These are phyloP conservation scores for Pelecanus crispus DNA, from an alignment of 2,113 vertebrate genomes.

Conservation along the genomic window DNA sequence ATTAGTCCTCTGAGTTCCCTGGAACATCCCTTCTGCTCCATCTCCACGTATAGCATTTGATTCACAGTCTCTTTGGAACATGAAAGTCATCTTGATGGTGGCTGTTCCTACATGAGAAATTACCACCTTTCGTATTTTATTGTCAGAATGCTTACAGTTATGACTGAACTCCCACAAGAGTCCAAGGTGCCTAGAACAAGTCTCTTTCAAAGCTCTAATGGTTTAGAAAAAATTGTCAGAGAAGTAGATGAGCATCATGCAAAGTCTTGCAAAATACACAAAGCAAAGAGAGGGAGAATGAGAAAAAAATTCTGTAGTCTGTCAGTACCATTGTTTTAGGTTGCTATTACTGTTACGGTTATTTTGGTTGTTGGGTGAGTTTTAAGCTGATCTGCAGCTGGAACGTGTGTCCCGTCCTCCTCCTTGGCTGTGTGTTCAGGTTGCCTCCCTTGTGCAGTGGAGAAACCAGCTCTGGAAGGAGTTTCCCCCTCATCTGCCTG, in stretches of 20 bases:
- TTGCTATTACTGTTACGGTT: neutral
- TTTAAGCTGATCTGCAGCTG: neutral
- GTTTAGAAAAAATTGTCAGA: neutral
- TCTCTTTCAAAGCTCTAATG: neutral
- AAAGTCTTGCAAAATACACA: neutral
- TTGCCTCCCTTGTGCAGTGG: neutral
- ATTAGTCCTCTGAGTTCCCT: neutral
- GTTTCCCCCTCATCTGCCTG: neutral
- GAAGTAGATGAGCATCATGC: neutral
- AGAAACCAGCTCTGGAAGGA: neutral
- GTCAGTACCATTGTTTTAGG: neutral
- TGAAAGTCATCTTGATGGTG: neutral
- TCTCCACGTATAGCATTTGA: neutral
- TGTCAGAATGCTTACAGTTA: neutral
- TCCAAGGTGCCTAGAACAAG: neutral
- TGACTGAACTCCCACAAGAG: neutral
- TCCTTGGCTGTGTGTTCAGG: neutral
- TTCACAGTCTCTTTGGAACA: neutral
- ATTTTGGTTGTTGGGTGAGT: neutral
- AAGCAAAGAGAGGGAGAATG: neutral
- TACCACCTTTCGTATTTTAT: neutral
- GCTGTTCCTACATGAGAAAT: neutral
- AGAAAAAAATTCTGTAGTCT: neutral
- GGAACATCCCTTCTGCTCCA: neutral
- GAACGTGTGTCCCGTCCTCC: rapidly evolving